Evolutionary conservation across 2,113 vertebrate genomes (phyloP).

Genomic region (Lophura nycthemera): DNA sequence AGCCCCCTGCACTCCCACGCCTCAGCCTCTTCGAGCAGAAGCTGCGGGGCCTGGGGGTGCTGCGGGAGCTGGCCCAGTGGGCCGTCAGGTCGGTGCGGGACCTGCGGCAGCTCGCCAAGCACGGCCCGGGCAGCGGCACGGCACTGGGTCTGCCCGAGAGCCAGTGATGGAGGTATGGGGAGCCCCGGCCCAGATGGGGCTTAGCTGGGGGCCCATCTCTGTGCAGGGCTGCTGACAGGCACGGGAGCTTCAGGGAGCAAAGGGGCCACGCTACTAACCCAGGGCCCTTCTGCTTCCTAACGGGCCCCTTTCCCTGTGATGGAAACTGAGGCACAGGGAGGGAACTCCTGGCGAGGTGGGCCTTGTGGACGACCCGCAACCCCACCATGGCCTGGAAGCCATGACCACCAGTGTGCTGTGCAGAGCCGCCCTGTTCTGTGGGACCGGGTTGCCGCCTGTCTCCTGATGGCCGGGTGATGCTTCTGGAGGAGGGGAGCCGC

Average conservation of each 20-base stretch:
- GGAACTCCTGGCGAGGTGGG: rapidly evolving
- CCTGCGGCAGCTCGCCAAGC: conserved; percentile 71
- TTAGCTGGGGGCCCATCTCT: background rate
- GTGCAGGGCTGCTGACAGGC: background rate
- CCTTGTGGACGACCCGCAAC: background rate
- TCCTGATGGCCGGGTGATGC: background rate
- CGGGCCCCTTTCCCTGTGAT: background rate
- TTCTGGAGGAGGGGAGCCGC: rapidly evolving
- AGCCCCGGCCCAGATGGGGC: background rate
- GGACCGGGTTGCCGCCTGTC: rapidly evolving
- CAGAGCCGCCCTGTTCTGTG: background rate
- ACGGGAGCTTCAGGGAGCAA: background rate
- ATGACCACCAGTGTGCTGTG: rapidly evolving
- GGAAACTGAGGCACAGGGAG: rapidly evolving
- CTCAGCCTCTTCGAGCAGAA: conserved; percentile 75
- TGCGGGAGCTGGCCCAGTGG: conserved; percentile 80
- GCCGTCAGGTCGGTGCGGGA: conserved; percentile 71
- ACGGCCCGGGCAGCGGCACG: background rate
- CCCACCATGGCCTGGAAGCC: background rate
- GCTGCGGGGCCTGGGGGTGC: conserved; percentile 77
- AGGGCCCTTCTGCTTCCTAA: rapidly evolving
- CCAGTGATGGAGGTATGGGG: rapidly evolving
- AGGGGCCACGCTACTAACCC: rapidly evolving
- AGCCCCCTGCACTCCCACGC: rapidly evolving
- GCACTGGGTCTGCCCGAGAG: background rate